Percentiles rank a stretch among this genome's conserved stretches.
Conservation (phyloP, 2,797 vertebrate species). For the Pantherophis vulpinus region DNA sequence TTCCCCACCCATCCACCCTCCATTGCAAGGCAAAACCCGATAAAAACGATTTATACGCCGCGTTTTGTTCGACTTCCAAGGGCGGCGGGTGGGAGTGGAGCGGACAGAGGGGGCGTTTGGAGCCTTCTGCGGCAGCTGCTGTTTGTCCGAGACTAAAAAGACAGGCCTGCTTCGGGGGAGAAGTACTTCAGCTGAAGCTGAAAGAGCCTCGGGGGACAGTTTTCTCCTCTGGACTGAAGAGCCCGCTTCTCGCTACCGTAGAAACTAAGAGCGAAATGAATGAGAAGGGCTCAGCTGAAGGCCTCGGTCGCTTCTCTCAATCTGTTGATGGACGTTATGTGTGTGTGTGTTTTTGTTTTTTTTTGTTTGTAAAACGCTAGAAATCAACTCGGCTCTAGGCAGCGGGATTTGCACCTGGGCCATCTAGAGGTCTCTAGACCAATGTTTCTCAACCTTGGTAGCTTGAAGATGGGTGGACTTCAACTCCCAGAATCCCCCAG, state of each 20-base stretch:
- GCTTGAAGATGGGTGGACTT: too few relatives aligned
- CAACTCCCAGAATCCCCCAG: too few relatives aligned
- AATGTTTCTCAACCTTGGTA: too few relatives aligned
- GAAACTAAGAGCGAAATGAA: not conserved
- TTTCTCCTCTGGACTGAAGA: not conserved
- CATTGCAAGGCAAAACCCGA: not conserved
- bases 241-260: not conserved
- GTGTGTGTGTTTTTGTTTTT: too few relatives aligned
- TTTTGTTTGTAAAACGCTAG: too few relatives aligned
- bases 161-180: not conserved
- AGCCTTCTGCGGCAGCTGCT: too few relatives aligned
- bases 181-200: not conserved
- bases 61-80: not conserved
- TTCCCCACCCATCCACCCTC: not conserved
- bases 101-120: not conserved
- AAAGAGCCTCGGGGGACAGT: too few relatives aligned
- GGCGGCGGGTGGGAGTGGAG: not conserved
- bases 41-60: not conserved
- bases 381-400: not conserved
- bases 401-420: not conserved
- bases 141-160: not conserved
- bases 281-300: not conserved
- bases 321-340: not conserved
- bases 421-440: not conserved
- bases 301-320: not conserved